Conservation (phyloP, 2,888 invertebrate genomes). For the Brachylomia viminalis region DNA sequence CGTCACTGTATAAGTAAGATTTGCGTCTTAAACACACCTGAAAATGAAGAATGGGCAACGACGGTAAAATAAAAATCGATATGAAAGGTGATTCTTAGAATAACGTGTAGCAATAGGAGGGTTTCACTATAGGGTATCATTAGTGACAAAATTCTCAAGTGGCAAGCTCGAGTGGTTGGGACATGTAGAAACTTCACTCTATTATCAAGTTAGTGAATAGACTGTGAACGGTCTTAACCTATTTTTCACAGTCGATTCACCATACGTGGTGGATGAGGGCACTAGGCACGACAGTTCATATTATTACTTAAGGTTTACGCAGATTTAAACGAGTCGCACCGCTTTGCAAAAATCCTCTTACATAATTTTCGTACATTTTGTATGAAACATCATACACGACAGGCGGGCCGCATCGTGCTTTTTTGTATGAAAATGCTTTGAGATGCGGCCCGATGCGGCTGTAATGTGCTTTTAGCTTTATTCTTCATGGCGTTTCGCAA, state of each 20-base stretch:
- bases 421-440: neutral
- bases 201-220: constrained; percentile 11
- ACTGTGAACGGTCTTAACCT: constrained; percentile 18
- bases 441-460: neutral
- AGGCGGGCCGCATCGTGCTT: neutral
- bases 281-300: neutral
- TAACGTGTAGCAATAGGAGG: neutral
- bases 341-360: neutral
- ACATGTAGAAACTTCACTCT: constrained; percentile 25
- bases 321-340: neutral
- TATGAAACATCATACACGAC: neutral
- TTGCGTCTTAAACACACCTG: too few species aligned
- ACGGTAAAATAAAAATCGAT: neutral
- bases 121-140: constrained; percentile 8
- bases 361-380: neutral
- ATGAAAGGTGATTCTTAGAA: neutral
- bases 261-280: neutral
- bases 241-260: constrained; percentile 30
- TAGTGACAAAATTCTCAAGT: constrained; percentile 9
- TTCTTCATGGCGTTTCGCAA: neutral
- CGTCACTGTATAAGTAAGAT: too few species aligned
- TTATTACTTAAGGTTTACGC: neutral
- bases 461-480: neutral
- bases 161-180: constrained; percentile 12
- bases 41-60: too few species aligned